phyloP scores from a whole-genome alignment of 2,797 vertebrate genomes.

The Pampus argenteus region DNA sequence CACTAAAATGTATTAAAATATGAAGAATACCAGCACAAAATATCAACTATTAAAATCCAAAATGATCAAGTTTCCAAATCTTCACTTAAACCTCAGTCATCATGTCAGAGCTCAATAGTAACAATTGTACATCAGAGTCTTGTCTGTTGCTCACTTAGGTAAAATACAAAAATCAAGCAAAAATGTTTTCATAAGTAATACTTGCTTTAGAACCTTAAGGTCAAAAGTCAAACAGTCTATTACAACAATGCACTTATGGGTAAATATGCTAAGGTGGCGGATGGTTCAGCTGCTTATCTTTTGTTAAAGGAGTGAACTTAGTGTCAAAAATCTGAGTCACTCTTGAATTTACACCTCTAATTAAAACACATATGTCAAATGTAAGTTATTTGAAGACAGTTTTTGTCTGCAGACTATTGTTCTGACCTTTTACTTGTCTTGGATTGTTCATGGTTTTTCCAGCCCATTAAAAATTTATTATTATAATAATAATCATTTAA shows the following conservation, averaged over 20 bases:
- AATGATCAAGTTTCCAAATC: background rate
- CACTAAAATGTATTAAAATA: no score
- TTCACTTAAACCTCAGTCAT: background rate
- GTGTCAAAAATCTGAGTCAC: background rate
- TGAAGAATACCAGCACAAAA: slow-evolving; percentile 9
- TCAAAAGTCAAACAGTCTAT: slow-evolving; percentile 26
- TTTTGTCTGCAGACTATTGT: background rate
- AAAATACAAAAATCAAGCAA: background rate
- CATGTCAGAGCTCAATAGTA: background rate
- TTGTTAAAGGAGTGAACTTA: slow-evolving; percentile 29
- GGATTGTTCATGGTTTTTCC: background rate
- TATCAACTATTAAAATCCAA: slow-evolving; percentile 4
- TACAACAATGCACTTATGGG: background rate
- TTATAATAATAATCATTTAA: background rate
- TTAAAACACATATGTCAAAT: slow-evolving; percentile 46
- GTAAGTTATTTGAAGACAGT: slow-evolving; percentile 1
- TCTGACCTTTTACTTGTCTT: slow-evolving; percentile 9
- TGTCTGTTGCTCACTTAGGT: background rate
- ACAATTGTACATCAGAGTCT: background rate
- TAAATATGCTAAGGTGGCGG: slow-evolving; percentile 2
- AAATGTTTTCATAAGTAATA: slow-evolving; percentile 9
- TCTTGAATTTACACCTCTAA: slow-evolving; percentile 11
- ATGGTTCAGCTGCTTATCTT: slow-evolving; percentile 27
- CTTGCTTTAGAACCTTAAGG: background rate
- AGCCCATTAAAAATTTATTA: background rate